These are phyloP conservation scores for Zaprionus inermis DNA, from an alignment of 1,140 invertebrate species.

Conservation along the genomic window DNA sequence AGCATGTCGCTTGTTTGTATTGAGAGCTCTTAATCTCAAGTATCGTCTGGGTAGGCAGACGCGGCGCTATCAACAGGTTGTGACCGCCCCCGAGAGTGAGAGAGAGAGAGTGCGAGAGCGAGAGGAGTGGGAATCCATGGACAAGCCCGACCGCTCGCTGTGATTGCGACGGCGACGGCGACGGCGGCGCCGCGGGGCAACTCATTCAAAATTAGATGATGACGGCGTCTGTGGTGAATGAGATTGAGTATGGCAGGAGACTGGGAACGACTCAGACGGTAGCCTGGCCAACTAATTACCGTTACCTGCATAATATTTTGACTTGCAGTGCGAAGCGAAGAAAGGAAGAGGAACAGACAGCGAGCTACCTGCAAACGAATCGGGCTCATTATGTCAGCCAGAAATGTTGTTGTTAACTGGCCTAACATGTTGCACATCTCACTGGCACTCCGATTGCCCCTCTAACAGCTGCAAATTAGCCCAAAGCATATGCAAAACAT, in stretches of 20 bases:
- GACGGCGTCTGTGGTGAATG: slow-evolving; percentile 22
- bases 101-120: too few species aligned
- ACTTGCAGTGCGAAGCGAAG: slow-evolving; percentile 14
- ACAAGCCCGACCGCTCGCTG: slow-evolving; percentile 39
- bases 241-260: background rate
- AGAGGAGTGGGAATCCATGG: too few species aligned
- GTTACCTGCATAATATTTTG: slow-evolving; percentile 41
- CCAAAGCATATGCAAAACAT: background rate
- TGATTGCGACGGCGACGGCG: slow-evolving; percentile 21
- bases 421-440: slow-evolving; percentile 59
- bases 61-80: slow-evolving; percentile 73
- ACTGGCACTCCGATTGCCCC: background rate
- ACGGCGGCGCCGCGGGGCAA: slow-evolving; percentile 62
- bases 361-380: slow-evolving; percentile 46
- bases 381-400: slow-evolving; percentile 82
- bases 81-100: slow-evolving; percentile 55
- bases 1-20: slow-evolving; percentile 49
- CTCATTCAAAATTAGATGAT: slow-evolving; percentile 68
- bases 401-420: slow-evolving; percentile 75
- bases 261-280: slow-evolving; percentile 50
- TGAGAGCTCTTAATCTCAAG: slow-evolving; percentile 68
- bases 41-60: slow-evolving; percentile 50
- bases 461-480: background rate
- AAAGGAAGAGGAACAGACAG: slow-evolving; percentile 8
- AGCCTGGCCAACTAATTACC: slow-evolving; percentile 57